Evolutionary conservation across 2,888 invertebrate genomes (phyloP).

Genomic region (Sepiola atlantica): DNA sequence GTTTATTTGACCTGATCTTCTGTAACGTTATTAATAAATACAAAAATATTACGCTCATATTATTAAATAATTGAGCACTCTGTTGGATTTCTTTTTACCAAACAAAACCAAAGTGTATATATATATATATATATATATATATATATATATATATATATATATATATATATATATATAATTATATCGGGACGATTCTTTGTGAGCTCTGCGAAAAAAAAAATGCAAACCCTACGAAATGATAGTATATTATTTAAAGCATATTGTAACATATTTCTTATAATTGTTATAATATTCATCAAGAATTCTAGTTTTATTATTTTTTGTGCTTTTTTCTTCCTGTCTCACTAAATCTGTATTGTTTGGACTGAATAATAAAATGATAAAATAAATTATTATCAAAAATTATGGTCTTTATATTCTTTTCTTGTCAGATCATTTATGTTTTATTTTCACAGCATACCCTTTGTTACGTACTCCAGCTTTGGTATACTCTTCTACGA

Average conservation of each 20-base stretch:
- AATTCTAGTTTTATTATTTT: not conserved
- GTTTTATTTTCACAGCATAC: not conserved
- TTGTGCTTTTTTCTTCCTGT: not conserved
- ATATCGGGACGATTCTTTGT: no score
- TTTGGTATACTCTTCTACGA: no score
- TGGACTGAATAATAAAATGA: not conserved
- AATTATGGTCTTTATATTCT: not conserved
- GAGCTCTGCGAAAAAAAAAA: no score
- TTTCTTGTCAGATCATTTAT: not conserved
- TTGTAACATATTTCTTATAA: not conserved
- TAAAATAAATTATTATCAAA: slow-evolving; percentile 2
- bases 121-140: not conserved
- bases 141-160: no score
- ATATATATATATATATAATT: not conserved
- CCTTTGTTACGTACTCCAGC: no score
- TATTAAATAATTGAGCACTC: no score
- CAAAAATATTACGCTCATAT: no score
- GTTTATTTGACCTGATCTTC: no score
- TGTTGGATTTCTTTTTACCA: not conserved
- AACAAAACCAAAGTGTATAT: not conserved
- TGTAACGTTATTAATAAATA: no score
- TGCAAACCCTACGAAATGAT: no score
- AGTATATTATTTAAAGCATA: not conserved
- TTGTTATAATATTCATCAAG: not conserved
- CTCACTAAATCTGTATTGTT: slow-evolving; percentile 20